Conservation (phyloP, 2,888 invertebrate species). For the Pyrrhosoma nymphula region DNA sequence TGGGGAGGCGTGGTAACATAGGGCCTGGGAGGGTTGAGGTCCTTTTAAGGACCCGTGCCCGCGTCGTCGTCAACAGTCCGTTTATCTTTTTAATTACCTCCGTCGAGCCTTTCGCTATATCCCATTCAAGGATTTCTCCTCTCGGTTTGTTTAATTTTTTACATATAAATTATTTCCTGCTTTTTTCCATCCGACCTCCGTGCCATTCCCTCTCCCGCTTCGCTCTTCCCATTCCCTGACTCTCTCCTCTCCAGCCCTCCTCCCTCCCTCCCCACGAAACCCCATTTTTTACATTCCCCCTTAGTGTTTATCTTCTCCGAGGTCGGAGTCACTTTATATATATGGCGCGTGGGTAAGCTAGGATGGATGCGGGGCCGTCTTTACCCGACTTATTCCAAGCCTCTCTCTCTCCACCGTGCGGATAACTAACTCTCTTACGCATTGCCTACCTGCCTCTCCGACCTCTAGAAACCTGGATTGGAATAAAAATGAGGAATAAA, state of each 20-base stretch:
- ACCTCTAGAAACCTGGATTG: not conserved
- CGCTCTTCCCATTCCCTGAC: not conserved
- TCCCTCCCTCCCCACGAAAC: not conserved
- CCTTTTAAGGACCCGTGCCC: not conserved
- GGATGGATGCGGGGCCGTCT: not conserved
- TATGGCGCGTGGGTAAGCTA: not conserved
- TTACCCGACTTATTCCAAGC: not conserved
- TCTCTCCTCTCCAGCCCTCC: not conserved
- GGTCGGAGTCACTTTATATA: not conserved
- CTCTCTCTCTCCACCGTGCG: not conserved
- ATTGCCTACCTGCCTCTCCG: not conserved
- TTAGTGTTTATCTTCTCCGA: not conserved
- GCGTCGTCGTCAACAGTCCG: constrained; percentile 37
- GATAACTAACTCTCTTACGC: not conserved
- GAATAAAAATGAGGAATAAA: not conserved
- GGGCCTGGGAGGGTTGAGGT: not conserved
- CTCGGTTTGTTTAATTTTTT: not conserved
- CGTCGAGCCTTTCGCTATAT: constrained; percentile 30
- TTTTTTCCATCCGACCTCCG: not conserved
- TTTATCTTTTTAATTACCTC: constrained; percentile 67
- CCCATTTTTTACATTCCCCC: not conserved
- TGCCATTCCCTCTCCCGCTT: not conserved
- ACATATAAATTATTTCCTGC: not conserved
- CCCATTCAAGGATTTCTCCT: constrained; percentile 55
- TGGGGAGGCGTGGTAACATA: not conserved